Evolutionary conservation across 2,113 vertebrate species (phyloP).

Genomic region (Parotia lawesii): DNA sequence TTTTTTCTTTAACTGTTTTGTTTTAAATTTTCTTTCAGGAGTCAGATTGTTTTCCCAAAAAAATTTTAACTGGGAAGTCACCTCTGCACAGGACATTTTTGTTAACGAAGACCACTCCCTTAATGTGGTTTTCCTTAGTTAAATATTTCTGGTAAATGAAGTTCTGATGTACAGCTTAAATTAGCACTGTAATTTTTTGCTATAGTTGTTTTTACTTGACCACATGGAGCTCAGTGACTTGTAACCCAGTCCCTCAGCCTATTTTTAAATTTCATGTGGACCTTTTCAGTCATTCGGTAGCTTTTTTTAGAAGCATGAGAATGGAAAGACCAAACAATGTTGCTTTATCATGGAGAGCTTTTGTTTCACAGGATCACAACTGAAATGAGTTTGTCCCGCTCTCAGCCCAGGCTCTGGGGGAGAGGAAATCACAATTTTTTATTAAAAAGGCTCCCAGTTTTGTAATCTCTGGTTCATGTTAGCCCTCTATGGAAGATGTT

Average conservation of each 20-base stretch:
- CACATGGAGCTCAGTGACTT: constrained; percentile 56
- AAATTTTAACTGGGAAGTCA: background rate
- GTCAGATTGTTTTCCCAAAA: background rate
- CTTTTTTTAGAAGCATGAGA: constrained; percentile 65
- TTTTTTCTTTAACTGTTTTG: background rate
- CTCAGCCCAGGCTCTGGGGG: background rate
- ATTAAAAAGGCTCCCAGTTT: background rate
- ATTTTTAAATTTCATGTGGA: constrained; percentile 72
- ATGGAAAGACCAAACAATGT: constrained; percentile 59
- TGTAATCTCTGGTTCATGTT: background rate
- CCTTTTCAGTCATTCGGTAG: constrained; percentile 7
- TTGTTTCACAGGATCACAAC: constrained; percentile 41
- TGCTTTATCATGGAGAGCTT: constrained; percentile 55
- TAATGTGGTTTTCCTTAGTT: constrained; percentile 44
- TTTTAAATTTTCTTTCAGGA: background rate
- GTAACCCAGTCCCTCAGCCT: constrained; percentile 63
- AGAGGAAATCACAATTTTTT: background rate
- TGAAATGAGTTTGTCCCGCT: constrained; percentile 29
- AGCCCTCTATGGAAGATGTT: background rate
- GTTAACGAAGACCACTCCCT: constrained; percentile 51
- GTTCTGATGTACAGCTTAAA: constrained; percentile 59
- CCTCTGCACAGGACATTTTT: constrained; percentile 21
- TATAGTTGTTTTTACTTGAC: constrained; percentile 58
- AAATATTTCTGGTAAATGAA: constrained; percentile 66
- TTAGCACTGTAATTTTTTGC: constrained; percentile 52